phyloP scores from a whole-genome alignment of 2,113 vertebrate species.

The Oreochromis tanganicae region DNA sequence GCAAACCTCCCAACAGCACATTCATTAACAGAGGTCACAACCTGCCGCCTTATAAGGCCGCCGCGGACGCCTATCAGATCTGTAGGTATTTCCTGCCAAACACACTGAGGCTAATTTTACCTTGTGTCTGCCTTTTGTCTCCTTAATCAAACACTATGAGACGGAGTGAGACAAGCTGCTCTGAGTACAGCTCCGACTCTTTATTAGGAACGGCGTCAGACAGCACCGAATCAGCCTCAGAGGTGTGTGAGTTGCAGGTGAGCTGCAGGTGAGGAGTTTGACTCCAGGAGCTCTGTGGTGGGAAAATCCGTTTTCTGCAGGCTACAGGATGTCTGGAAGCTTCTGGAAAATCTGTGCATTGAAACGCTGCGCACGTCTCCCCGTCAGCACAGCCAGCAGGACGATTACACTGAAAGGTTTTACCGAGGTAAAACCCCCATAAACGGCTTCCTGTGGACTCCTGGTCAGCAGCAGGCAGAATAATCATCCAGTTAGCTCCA shows the following conservation, averaged over 20 bases:
- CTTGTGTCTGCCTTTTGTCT: not conserved
- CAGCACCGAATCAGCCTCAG: not conserved
- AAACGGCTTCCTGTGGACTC: not conserved
- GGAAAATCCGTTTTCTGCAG: not conserved
- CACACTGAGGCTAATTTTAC: constrained; percentile 49
- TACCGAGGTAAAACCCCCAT: not conserved
- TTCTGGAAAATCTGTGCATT: not conserved
- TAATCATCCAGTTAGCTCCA: not conserved
- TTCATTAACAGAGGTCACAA: constrained; percentile 66
- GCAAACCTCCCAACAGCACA: constrained; percentile 31
- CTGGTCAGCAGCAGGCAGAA: not conserved
- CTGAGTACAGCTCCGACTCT: not conserved
- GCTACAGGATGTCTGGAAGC: not conserved
- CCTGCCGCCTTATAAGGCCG: constrained; percentile 47
- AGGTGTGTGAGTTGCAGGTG: not conserved
- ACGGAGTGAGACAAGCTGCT: not conserved
- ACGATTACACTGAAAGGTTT: not conserved
- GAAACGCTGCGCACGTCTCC: rapidly evolving
- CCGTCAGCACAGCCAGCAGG: not conserved
- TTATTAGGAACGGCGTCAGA: not conserved
- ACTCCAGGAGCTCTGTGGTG: not conserved
- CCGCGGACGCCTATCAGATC: constrained; percentile 61
- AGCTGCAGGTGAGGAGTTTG: not conserved
- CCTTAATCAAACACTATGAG: not conserved
- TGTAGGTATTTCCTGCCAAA: constrained; percentile 73